Evolutionary conservation across 1,140 invertebrate species (phyloP).

Genomic region (Galleria mellonella): DNA sequence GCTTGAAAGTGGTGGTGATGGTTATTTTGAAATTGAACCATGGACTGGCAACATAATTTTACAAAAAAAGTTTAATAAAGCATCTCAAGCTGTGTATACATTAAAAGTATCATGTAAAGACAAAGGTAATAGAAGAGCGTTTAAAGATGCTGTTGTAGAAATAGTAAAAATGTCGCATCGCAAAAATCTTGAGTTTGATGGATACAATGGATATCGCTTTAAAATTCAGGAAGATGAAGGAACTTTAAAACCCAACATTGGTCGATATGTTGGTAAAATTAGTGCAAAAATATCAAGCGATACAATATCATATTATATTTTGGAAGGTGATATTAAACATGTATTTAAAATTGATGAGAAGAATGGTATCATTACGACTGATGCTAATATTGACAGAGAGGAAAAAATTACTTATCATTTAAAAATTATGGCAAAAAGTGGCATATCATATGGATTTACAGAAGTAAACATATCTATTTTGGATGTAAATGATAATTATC

Average conservation of each 20-base stretch:
- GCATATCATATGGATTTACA: conserved; percentile 81
- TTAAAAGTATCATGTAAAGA: conserved; percentile 87
- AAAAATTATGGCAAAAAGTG: conserved; percentile 82
- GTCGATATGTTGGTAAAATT: conserved; percentile 85
- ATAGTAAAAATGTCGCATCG: conserved; percentile 83
- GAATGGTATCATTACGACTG: conserved; percentile 86
- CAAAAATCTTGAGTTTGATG: conserved; percentile 83
- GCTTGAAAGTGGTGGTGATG: conserved; percentile 85
- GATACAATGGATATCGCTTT: conserved; percentile 85
- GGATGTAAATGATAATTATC: conserved; percentile 96
- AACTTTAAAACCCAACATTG: conserved; percentile 71
- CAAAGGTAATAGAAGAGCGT: conserved; percentile 81
- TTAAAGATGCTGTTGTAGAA: conserved; percentile 86
- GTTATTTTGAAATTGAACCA: conserved; percentile 85
- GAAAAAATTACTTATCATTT: conserved; percentile 84
- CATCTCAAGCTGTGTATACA: conserved; percentile 80
- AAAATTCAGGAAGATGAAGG: conserved; percentile 87
- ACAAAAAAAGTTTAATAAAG: conserved; percentile 77
- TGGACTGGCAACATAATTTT: conserved; percentile 83
- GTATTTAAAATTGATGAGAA: conserved; percentile 88
- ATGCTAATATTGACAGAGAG: conserved; percentile 90
- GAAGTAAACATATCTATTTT: conserved; percentile 86
- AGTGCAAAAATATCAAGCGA: conserved; percentile 75
- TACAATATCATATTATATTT: conserved; percentile 84
- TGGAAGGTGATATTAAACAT: conserved; percentile 86